phyloP scores from a whole-genome alignment of 2,797 vertebrate species.

The Periparus ater region DNA sequence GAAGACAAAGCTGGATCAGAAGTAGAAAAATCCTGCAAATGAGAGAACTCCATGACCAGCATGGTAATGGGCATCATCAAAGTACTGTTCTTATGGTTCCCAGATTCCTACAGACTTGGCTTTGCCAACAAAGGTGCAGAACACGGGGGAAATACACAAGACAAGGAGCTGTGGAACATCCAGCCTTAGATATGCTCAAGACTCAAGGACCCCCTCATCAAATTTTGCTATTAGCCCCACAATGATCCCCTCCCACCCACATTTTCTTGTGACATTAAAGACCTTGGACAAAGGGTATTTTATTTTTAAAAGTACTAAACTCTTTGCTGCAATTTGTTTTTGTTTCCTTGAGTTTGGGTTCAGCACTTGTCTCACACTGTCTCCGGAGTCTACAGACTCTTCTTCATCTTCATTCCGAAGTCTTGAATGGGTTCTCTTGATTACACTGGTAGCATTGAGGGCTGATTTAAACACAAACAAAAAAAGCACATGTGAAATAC shows the following conservation, averaged over 20 bases:
- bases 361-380: constrained; percentile 79
- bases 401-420: constrained; percentile 62
- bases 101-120: neutral
- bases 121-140: fast-evolving
- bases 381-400: constrained; percentile 32
- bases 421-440: constrained; percentile 77
- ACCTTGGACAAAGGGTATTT: neutral
- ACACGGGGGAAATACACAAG: neutral
- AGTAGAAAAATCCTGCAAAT: neutral
- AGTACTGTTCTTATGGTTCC: neutral
- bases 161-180: too few relatives aligned
- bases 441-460: constrained; percentile 84
- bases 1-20: neutral
- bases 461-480: constrained; percentile 69
- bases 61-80: neutral
- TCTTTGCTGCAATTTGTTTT: constrained; percentile 70
- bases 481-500: neutral
- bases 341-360: constrained; percentile 77
- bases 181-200: too few relatives aligned
- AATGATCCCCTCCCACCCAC: neutral
- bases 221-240: neutral
- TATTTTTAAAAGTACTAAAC: constrained; percentile 40
- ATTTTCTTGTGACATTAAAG: neutral
- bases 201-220: neutral
- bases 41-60: neutral